These are phyloP conservation scores for Drosophila bunnanda DNA, from an alignment of 2,888 invertebrate species.

Conservation along the genomic window DNA sequence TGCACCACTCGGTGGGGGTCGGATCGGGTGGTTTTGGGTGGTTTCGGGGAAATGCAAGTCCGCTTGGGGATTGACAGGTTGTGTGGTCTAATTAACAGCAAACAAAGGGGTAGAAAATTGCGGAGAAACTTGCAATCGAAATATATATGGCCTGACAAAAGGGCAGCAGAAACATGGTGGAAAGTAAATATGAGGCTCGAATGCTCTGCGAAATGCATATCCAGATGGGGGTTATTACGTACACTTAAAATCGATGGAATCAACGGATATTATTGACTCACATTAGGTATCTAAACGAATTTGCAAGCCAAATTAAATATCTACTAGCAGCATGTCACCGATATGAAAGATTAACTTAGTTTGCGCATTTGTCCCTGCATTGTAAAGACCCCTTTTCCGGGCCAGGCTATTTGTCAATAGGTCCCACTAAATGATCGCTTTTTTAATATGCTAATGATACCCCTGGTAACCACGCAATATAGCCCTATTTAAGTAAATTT, in stretches of 20 bases:
- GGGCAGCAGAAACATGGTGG: not conserved
- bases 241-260: not conserved
- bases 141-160: constrained; percentile 8
- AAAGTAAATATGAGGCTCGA: not conserved
- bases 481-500: constrained; percentile 18
- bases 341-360: not conserved
- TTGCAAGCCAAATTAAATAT: too few relatives aligned
- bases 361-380: not conserved
- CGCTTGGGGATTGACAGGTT: constrained; percentile 41
- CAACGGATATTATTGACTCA: too few relatives aligned
- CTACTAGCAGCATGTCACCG: too few relatives aligned
- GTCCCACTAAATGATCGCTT: not conserved
- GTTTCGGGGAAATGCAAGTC: constrained; percentile 14
- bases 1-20: constrained; percentile 12
- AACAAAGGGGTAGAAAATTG: constrained; percentile 16
- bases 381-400: not conserved
- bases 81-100: constrained; percentile 62
- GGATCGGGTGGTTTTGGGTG: too few relatives aligned
- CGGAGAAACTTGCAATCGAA: constrained; percentile 14
- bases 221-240: not conserved
- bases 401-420: not conserved
- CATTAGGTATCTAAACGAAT: too few relatives aligned
- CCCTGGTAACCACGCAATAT: constrained; percentile 5
- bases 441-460: constrained; percentile 42
- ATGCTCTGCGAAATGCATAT: not conserved